Evolutionary conservation across 2,888 invertebrate genomes (phyloP).

Genomic region (Platycheirus albimanus): DNA sequence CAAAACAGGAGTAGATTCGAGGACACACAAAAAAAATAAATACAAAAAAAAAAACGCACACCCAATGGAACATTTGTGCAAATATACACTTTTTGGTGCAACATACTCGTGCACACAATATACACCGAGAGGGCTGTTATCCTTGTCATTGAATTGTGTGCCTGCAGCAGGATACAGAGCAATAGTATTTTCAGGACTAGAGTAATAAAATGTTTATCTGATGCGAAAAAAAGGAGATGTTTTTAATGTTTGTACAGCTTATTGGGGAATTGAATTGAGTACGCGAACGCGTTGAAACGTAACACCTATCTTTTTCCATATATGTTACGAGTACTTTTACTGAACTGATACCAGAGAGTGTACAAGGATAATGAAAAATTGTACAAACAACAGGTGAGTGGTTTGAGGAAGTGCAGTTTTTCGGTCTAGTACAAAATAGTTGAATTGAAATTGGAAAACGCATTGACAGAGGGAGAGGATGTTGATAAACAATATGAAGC

Average conservation of each 20-base stretch:
- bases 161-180: slow-evolving; percentile 54
- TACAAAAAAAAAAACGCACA: slow-evolving; percentile 72
- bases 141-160: slow-evolving; percentile 65
- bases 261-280: slow-evolving; percentile 69
- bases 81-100: slow-evolving; percentile 56
- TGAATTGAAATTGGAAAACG: slow-evolving; percentile 13
- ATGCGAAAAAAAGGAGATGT: slow-evolving; percentile 62
- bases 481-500: slow-evolving; percentile 48
- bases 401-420: slow-evolving; percentile 33
- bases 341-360: slow-evolving; percentile 20
- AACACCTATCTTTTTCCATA: slow-evolving; percentile 43
- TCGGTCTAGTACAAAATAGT: slow-evolving; percentile 31
- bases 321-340: neutral
- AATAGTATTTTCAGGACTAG: slow-evolving; percentile 70
- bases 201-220: slow-evolving; percentile 73
- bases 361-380: slow-evolving; percentile 32
- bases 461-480: slow-evolving; percentile 35
- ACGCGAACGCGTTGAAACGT: slow-evolving; percentile 63
- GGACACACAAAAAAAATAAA: neutral
- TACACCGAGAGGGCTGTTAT: slow-evolving; percentile 39
- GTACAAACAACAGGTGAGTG: slow-evolving; percentile 55
- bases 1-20: neutral
- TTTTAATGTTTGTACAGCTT: slow-evolving; percentile 70
- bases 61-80: slow-evolving; percentile 59
- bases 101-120: slow-evolving; percentile 18